These are phyloP conservation scores for Chiloscyllium punctatum DNA, from an alignment of 2,797 vertebrate genomes.

Conservation along the genomic window DNA sequence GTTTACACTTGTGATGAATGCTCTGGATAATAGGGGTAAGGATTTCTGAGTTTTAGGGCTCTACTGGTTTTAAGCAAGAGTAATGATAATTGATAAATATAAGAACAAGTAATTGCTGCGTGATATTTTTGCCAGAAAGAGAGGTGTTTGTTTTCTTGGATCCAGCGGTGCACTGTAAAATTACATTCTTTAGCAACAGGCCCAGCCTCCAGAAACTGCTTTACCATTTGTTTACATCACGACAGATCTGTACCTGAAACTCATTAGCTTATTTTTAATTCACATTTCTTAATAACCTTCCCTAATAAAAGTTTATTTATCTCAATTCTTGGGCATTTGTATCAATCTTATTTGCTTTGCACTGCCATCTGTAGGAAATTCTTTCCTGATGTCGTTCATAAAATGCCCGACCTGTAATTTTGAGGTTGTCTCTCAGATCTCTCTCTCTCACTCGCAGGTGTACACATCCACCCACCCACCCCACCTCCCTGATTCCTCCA, in stretches of 20 bases:
- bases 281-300: not conserved
- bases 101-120: not conserved
- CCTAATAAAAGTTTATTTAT: not conserved
- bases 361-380: no score
- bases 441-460: no score
- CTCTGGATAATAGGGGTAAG: constrained; percentile 92
- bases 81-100: not conserved
- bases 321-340: no score
- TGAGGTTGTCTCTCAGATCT: no score
- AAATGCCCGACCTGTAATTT: no score
- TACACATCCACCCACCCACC: no score
- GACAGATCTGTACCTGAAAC: not conserved
- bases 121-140: no score
- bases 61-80: not conserved
- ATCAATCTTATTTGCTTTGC: no score
- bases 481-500: not conserved
- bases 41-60: not conserved
- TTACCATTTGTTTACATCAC: not conserved
- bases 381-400: no score
- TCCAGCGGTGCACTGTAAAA: not conserved
- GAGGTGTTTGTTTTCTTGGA: not conserved
- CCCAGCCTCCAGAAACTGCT: not conserved
- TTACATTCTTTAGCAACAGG: no score
- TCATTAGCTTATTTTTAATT: not conserved
- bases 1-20: constrained; percentile 94